Evolutionary conservation across 1,140 invertebrate genomes (phyloP).

Genomic region (Nixonia krombeini): DNA sequence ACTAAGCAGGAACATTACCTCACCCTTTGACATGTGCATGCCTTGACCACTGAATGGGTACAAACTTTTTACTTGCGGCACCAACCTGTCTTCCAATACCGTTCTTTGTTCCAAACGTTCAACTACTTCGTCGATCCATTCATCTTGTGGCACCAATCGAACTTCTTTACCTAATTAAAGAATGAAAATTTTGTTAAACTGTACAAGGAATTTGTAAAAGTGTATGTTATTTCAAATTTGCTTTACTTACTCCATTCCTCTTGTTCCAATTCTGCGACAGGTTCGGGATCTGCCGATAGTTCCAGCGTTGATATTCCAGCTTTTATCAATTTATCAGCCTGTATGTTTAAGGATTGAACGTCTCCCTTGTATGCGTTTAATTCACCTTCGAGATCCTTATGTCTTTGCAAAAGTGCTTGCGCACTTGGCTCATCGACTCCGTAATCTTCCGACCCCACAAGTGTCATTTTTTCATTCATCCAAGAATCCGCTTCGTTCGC

Average conservation of each 20-base stretch:
- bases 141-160: constrained; percentile 87
- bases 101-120: constrained; percentile 87
- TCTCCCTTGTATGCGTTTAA: constrained; percentile 92
- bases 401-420: constrained; percentile 86
- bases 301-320: constrained; percentile 84
- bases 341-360: constrained; percentile 87
- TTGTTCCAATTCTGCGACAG: constrained; percentile 76
- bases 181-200: background rate
- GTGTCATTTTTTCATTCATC: constrained; percentile 93
- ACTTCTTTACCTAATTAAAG: constrained; percentile 74
- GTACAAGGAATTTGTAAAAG: constrained; percentile 1
- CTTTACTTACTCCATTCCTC: constrained; percentile 78
- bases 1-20: constrained; percentile 91
- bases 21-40: constrained; percentile 91
- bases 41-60: constrained; percentile 95
- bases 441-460: constrained; percentile 90
- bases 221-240: background rate
- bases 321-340: constrained; percentile 86
- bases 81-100: constrained; percentile 86
- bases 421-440: constrained; percentile 92
- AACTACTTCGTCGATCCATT: constrained; percentile 91
- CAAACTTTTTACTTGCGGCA: constrained; percentile 90
- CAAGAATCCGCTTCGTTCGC: constrained; percentile 98
- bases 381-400: constrained; percentile 91
- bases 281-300: constrained; percentile 79